A percentile compares a stretch with the other conserved stretches of the same genome.
Conservation (phyloP, 2,888 invertebrate genomes). For the Athripsodes cinereus region DNA sequence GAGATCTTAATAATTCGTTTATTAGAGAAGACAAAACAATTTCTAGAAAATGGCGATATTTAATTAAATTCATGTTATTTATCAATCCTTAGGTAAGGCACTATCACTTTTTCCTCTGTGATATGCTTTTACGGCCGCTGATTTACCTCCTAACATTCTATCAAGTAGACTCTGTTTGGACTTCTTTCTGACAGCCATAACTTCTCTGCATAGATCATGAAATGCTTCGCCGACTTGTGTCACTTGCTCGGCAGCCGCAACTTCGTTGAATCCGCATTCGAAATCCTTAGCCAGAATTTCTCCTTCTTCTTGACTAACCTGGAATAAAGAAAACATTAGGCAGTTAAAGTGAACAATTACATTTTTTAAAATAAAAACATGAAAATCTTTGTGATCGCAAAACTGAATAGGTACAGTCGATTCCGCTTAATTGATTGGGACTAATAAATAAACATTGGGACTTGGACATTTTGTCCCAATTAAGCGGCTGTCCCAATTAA, state of each 20-base stretch:
- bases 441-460: too few species aligned
- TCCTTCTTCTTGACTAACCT: slow-evolving; percentile 80
- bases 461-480: too few species aligned
- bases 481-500: too few species aligned
- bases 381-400: too few species aligned
- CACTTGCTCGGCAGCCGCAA: slow-evolving; percentile 84
- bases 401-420: too few species aligned
- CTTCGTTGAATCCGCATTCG: slow-evolving; percentile 82
- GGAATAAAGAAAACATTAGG: slow-evolving; percentile 10
- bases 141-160: slow-evolving; percentile 74
- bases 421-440: too few species aligned
- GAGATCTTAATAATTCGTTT: too few species aligned
- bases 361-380: too few species aligned
- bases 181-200: slow-evolving; percentile 69
- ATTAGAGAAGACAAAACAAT: too few species aligned
- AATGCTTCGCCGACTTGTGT: slow-evolving; percentile 79
- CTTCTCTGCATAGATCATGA: slow-evolving; percentile 78
- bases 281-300: slow-evolving; percentile 83
- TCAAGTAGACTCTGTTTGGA: slow-evolving; percentile 81
- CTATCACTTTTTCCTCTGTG: slow-evolving; percentile 85
- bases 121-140: slow-evolving; percentile 63
- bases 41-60: too few species aligned
- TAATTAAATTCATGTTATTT: too few species aligned
- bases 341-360: too few species aligned
- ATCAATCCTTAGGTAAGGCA: slow-evolving; percentile 73